A percentile compares a stretch with the other conserved stretches of the same genome.
Evolutionary conservation across 2,888 invertebrate species (phyloP).

Genomic region (Cyaniris semiargus): DNA sequence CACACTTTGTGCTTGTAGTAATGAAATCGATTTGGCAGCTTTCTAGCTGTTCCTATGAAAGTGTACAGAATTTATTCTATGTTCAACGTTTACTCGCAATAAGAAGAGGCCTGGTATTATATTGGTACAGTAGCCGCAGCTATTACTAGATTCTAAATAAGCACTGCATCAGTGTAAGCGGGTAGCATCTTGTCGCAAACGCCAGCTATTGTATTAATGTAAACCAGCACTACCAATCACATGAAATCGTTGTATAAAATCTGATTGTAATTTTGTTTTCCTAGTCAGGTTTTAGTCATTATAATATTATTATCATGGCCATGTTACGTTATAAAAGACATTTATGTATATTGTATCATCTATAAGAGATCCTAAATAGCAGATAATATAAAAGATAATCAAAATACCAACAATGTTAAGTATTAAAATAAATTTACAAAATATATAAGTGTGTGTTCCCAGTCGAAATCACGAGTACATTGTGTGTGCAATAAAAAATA

Average conservation of each 20-base stretch:
- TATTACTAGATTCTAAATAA: background rate
- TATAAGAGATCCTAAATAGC: background rate
- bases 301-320: background rate
- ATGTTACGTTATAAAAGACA: conserved; percentile 2
- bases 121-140: too few relatives aligned
- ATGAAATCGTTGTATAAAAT: background rate
- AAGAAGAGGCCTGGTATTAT: too few relatives aligned
- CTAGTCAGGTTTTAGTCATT: background rate
- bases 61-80: too few relatives aligned
- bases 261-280: background rate
- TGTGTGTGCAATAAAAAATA: too few relatives aligned
- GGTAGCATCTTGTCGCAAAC: background rate
- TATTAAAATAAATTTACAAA: background rate
- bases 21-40: too few relatives aligned
- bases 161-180: background rate
- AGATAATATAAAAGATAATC: background rate
- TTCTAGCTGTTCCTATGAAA: too few relatives aligned
- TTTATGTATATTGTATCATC: background rate
- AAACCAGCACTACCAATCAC: background rate
- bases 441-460: background rate
- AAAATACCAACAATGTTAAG: background rate
- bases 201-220: background rate
- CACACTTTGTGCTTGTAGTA: too few relatives aligned
- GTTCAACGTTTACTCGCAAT: too few relatives aligned
- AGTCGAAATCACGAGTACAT: background rate